Evolutionary conservation across 2,113 vertebrate species (phyloP).

Genomic region (Poecile atricapillus): DNA sequence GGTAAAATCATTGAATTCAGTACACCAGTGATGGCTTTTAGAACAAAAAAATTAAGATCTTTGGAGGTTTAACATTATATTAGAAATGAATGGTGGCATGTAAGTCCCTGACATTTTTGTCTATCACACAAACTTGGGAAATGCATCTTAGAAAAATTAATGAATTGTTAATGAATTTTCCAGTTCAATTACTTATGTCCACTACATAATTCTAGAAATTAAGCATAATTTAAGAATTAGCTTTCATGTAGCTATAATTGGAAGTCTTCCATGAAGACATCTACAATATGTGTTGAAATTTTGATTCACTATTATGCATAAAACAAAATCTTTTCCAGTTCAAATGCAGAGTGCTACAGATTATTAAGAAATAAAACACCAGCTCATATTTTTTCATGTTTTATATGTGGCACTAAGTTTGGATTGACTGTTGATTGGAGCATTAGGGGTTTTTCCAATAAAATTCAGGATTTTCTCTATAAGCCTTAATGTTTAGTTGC

Average conservation of each 20-base stretch:
- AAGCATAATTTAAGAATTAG: not conserved
- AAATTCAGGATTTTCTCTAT: not conserved
- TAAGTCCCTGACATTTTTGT: slow-evolving; percentile 10
- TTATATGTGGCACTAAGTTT: not conserved
- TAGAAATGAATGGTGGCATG: not conserved
- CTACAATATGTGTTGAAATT: not conserved
- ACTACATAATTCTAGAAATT: not conserved
- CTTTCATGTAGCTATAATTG: not conserved
- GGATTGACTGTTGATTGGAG: not conserved
- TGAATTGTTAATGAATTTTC: slow-evolving; percentile 36
- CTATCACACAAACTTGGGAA: not conserved
- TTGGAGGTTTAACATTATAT: not conserved
- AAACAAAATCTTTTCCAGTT: not conserved
- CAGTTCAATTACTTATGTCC: not conserved
- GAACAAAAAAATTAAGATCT: slow-evolving; percentile 14
- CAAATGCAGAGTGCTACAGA: not conserved
- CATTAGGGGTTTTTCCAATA: not conserved
- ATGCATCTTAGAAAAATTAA: slow-evolving; percentile 17
- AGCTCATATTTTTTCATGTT: not conserved
- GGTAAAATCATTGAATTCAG: not conserved
- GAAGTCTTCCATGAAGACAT: not conserved
- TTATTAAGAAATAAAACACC: not conserved
- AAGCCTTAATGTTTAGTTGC: not conserved
- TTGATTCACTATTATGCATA: not conserved
- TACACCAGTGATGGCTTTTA: slow-evolving; percentile 19